Conservation (phyloP, 2,797 vertebrate genomes). For the Tenualosa thibaudeaui region DNA sequence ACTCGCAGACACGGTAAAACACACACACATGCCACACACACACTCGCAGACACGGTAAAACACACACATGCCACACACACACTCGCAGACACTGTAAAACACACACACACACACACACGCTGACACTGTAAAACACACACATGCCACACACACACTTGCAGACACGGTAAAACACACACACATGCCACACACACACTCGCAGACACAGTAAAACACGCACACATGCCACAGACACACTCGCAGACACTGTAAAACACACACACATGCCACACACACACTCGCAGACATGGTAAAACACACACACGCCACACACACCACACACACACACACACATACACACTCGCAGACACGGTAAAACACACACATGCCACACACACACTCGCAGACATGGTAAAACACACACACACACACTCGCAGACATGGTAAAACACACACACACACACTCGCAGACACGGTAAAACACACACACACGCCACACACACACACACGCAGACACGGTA, state of each 20-base stretch:
- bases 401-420: not conserved
- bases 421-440: conserved; percentile 68
- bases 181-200: conserved; percentile 80
- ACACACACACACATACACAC: conserved; percentile 76
- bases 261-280: conserved; percentile 77
- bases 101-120: not conserved
- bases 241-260: conserved; percentile 83
- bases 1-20: no score
- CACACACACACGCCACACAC: conserved; percentile 1
- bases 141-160: conserved; percentile 84
- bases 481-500: no score
- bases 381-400: conserved; percentile 84
- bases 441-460: conserved; percentile 89
- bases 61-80: not conserved
- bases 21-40: not conserved
- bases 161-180: conserved; percentile 81
- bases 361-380: conserved; percentile 80
- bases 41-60: not conserved
- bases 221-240: conserved; percentile 75
- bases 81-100: not conserved
- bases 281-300: conserved; percentile 84
- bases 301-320: no score
- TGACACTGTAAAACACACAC: conserved; percentile 78
- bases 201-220: conserved; percentile 81
- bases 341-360: conserved; percentile 86